Evolutionary conservation across 2,797 vertebrate species (phyloP), one percentile per base, ranked within the genome.

Genomic region (Trematomus bernacchii): DNA sequence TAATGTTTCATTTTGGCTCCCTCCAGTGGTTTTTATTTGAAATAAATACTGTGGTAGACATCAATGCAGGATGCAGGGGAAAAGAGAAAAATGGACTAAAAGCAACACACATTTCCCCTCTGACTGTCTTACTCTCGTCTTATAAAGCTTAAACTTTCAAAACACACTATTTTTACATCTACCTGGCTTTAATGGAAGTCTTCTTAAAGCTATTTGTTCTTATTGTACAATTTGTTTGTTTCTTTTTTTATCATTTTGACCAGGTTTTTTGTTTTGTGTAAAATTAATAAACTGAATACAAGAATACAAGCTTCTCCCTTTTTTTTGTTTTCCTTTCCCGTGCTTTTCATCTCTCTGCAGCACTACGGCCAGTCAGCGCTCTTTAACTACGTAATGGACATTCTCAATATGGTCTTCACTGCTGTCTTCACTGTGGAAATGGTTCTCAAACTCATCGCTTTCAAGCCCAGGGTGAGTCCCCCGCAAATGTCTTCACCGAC

Each of bases 361-460:
- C 98, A 99, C 89, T 96, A 99, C 0, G 98, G 97, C 82, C 98
- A 99, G 90, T 99, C 98, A 30, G 96, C 96, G 27, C 91, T 96
- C 71, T 99, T 99, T 87, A 99, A 98, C 91, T 97, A 98, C 18
- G 98, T 97, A 1, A 99, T 99, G 98, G 98, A 99, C 91, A 98
- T 99, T 80, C 95, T 99, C 90, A 99, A 99, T 76, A 99, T 99
- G 98, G 96, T 99, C 94, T 99, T 99, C 94, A 99, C 98, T 0
- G 89, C 97, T 80, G 97, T 99, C 59, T 99, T 99, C 92, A 99
- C 98, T 66, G 98, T 98, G 68, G 98, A 99, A 94, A 99, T 99
- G 98, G 93, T 99, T 93, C 94, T 99, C 89, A 99, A 99, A 93
- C 95, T 99, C 87, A 99, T 99, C 77, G 98, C 98, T 77, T 99